Percentiles rank a stretch among this genome's conserved stretches.
These are phyloP conservation scores for Leguminivora glycinivorella DNA, from an alignment of 1,140 invertebrate species.

Conservation along the genomic window DNA sequence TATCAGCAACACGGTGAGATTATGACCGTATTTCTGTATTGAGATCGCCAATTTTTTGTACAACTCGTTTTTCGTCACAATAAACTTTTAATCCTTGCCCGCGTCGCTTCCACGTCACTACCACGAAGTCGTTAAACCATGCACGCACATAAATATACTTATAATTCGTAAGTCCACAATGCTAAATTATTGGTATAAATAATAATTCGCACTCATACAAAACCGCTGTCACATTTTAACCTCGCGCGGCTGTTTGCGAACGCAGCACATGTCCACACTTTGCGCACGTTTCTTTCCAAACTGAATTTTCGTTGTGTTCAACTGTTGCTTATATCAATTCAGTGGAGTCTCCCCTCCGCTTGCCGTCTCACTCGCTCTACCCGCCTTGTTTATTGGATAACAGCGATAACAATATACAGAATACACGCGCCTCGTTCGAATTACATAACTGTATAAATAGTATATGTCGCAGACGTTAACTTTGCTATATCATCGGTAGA, in stretches of 20 bases:
- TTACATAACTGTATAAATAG: conserved; percentile 23
- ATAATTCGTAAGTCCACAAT: conserved; percentile 43
- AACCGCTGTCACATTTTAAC: conserved; percentile 69
- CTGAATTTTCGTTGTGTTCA: conserved; percentile 69
- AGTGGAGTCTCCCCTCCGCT: conserved; percentile 54
- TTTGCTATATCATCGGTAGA: conserved; percentile 12
- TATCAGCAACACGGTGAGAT: conserved; percentile 50
- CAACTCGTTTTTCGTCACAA: conserved; percentile 64
- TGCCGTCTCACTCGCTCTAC: conserved; percentile 52
- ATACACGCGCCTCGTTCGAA: conserved; percentile 36
- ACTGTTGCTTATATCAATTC: conserved; percentile 77
- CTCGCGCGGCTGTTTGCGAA: conserved; percentile 48
- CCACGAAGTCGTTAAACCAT: conserved; percentile 30
- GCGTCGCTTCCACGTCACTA: conserved; percentile 68
- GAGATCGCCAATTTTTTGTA: conserved; percentile 67
- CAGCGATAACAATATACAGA: conserved; percentile 33
- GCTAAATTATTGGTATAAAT: conserved; percentile 47
- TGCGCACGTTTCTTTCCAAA: conserved; percentile 57
- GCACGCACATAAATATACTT: conserved; percentile 29
- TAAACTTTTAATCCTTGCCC: conserved; percentile 70
- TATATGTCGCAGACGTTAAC: conserved; percentile 16
- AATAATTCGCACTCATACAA: conserved; percentile 60
- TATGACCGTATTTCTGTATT: conserved; percentile 46
- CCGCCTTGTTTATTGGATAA: conserved; percentile 31
- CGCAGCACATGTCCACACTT: conserved; percentile 40